Conservation (phyloP, 2,888 invertebrate species). For the Andrena fulva region DNA sequence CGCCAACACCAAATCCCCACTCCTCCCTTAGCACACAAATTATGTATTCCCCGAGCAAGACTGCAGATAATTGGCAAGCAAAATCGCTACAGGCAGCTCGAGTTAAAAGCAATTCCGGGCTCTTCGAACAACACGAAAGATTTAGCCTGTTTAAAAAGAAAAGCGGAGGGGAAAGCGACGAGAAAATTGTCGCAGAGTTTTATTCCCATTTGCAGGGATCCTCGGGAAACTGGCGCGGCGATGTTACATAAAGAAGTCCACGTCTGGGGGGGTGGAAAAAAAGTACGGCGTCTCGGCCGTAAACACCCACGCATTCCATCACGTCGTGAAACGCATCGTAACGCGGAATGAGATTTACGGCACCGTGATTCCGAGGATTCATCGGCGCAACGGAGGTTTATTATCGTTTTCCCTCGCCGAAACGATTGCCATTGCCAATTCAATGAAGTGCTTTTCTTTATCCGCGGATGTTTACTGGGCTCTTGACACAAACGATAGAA, state of each 20-base stretch:
- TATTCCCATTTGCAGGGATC: slow-evolving; percentile 42
- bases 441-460: slow-evolving; percentile 32
- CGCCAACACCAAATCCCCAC: no score
- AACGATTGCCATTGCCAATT: slow-evolving; percentile 33
- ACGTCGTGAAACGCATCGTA: slow-evolving; percentile 49
- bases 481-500: slow-evolving; percentile 50
- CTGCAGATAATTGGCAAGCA: background rate
- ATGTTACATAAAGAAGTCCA: slow-evolving; percentile 49
- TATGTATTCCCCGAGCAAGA: slow-evolving; percentile 1
- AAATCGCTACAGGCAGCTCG: background rate
- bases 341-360: slow-evolving; percentile 51
- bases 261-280: slow-evolving; percentile 18
- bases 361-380: slow-evolving; percentile 36
- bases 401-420: slow-evolving; percentile 34
- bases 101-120: slow-evolving; percentile 9
- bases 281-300: slow-evolving; percentile 29
- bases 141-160: background rate
- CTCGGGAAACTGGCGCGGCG: slow-evolving; percentile 5
- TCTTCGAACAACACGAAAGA: slow-evolving; percentile 11
- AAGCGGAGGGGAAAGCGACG: background rate
- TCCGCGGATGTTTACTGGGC: slow-evolving; percentile 26
- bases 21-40: background rate
- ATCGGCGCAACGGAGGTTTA: slow-evolving; percentile 52
- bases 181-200: slow-evolving; percentile 38
- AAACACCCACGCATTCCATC: slow-evolving; percentile 58